These are phyloP conservation scores for Trachops cirrhosus DNA, from an alignment of 2,797 vertebrate genomes.

Conservation along the genomic window DNA sequence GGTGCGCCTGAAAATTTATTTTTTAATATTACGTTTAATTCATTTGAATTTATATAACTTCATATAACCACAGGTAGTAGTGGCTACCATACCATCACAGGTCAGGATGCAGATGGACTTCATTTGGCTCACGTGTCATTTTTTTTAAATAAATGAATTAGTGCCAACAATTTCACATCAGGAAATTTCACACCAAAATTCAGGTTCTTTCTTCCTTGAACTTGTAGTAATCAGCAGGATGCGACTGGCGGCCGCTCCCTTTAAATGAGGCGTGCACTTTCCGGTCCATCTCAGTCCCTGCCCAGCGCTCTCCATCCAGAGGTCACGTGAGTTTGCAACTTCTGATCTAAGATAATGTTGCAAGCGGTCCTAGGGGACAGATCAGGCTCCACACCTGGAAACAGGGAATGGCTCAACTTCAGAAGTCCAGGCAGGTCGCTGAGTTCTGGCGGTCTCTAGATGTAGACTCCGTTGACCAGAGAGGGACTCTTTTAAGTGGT, in stretches of 20 bases:
- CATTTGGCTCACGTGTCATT: not conserved
- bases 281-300: not conserved
- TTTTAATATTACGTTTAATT: not conserved
- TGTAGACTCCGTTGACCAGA: not conserved
- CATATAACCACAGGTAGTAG: not conserved
- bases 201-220: not conserved
- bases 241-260: not conserved
- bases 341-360: not conserved
- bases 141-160: not conserved
- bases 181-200: constrained; percentile 8
- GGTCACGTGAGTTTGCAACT: not conserved
- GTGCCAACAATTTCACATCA: constrained; percentile 13
- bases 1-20: not conserved
- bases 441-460: not conserved
- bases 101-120: not conserved
- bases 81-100: not conserved
- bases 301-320: not conserved
- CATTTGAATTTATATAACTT: not conserved
- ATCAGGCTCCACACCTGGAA: not conserved
- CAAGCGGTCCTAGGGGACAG: not conserved
- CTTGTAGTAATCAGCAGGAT: not conserved
- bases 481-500: not conserved
- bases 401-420: not conserved
- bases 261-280: not conserved
- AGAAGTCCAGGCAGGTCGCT: not conserved